These are phyloP conservation scores for Venturia canescens DNA, from an alignment of 1,140 invertebrate genomes.

Conservation along the genomic window DNA sequence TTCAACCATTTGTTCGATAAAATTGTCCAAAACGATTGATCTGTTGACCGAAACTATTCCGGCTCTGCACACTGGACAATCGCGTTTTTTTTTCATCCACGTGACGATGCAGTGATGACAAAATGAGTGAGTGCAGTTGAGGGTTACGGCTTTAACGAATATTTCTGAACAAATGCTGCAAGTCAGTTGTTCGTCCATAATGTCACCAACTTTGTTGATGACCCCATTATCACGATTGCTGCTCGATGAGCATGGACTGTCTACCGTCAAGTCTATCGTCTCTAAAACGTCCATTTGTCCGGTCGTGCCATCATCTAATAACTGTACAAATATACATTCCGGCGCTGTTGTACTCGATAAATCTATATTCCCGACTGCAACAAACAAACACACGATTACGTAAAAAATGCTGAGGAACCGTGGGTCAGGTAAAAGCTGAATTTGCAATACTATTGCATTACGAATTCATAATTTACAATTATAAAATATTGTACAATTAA, in stretches of 20 bases:
- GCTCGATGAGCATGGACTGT: conserved; percentile 49
- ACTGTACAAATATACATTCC: conserved; percentile 59
- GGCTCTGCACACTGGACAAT: conserved; percentile 85
- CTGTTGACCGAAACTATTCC: conserved; percentile 76
- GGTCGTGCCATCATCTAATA: conserved; percentile 53
- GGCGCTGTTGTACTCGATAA: conserved; percentile 41
- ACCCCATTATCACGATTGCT: conserved; percentile 73
- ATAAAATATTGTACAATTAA: no score
- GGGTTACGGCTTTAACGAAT: conserved; percentile 83
- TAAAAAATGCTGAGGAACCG: not conserved
- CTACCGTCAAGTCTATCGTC: conserved; percentile 74
- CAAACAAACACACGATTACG: conserved; percentile 16
- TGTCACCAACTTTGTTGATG: conserved; percentile 78
- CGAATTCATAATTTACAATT: no score
- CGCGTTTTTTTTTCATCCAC: conserved; percentile 85
- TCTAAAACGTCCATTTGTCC: conserved; percentile 70
- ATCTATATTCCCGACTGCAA: conserved; percentile 45
- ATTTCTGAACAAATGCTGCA: conserved; percentile 89
- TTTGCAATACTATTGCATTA: no score
- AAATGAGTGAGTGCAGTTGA: conserved; percentile 88
- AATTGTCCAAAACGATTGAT: conserved; percentile 79
- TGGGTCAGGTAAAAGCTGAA: not conserved
- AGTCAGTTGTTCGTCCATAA: conserved; percentile 87
- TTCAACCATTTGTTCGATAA: conserved; percentile 82
- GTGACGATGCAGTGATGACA: conserved; percentile 84